Conservation (phyloP, 2,888 invertebrate genomes). For the Ochropleura leucogaster region DNA sequence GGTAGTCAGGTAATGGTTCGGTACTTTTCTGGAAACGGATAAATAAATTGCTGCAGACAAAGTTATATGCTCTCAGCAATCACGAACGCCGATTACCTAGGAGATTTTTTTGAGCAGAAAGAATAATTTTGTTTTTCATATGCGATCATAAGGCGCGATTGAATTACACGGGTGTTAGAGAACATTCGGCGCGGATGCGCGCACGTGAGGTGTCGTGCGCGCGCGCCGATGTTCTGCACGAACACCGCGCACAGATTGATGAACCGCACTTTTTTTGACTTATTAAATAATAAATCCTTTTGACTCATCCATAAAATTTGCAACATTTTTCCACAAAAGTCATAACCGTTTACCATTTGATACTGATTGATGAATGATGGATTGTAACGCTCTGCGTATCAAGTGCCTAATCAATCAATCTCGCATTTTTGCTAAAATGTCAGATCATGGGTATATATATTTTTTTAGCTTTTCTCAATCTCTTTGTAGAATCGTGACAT, state of each 20-base stretch:
- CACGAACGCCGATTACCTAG: slow-evolving; percentile 64
- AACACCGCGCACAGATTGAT: slow-evolving; percentile 70
- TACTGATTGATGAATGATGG: slow-evolving; percentile 51
- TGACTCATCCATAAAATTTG: slow-evolving; percentile 43
- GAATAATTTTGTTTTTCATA: slow-evolving; percentile 69
- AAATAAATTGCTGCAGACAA: slow-evolving; percentile 63
- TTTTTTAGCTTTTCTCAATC: slow-evolving; percentile 21
- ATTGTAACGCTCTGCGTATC: slow-evolving; percentile 5
- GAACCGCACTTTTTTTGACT: slow-evolving; percentile 60
- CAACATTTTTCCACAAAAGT: slow-evolving; percentile 33
- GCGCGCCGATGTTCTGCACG: slow-evolving; percentile 55
- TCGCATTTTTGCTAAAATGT: slow-evolving; percentile 14
- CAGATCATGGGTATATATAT: slow-evolving; percentile 22
- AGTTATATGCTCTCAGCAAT: slow-evolving; percentile 64
- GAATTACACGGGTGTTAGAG: slow-evolving; percentile 83
- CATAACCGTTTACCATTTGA: slow-evolving; percentile 31
- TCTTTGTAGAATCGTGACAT: slow-evolving; percentile 41
- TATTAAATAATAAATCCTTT: slow-evolving; percentile 53
- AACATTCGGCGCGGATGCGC: slow-evolving; percentile 75
- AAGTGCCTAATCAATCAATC: slow-evolving; percentile 50
- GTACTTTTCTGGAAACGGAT: slow-evolving; percentile 57
- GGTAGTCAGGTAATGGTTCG: slow-evolving; percentile 52
- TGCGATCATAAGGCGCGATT: slow-evolving; percentile 70
- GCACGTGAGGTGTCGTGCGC: slow-evolving; percentile 71
- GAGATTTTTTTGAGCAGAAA: slow-evolving; percentile 66